Evolutionary conservation across 2,113 vertebrate species (phyloP).

Genomic region (Cromileptes altivelis): DNA sequence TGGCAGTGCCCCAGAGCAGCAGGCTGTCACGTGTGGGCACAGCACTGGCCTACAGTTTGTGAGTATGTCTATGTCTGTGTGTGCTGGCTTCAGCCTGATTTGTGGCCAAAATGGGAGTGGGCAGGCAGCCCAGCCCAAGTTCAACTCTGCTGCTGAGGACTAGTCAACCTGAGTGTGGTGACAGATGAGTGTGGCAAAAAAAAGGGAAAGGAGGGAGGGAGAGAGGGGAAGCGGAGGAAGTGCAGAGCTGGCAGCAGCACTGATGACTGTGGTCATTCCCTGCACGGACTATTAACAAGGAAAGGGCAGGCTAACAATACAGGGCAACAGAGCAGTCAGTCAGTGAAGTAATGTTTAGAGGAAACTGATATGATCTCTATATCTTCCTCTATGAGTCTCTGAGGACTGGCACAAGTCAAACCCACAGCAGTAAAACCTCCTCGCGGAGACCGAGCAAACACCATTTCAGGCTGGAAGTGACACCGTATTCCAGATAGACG

Average conservation of each 20-base stretch:
- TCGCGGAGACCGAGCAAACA: not conserved
- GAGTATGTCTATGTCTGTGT: not conserved
- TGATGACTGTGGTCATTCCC: constrained; percentile 66
- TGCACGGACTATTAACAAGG: constrained; percentile 69
- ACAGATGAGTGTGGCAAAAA: constrained; percentile 41
- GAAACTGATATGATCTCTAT: constrained; percentile 81
- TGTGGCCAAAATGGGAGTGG: constrained; percentile 57
- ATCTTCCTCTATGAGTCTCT: constrained; percentile 78
- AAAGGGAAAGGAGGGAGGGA: not conserved
- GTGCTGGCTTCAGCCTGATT: constrained; percentile 56
- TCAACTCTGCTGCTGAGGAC: constrained; percentile 51
- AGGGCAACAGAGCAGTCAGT: constrained; percentile 53
- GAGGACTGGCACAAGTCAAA: constrained; percentile 52
- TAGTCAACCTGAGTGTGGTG: constrained; percentile 27
- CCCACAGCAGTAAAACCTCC: constrained; percentile 12
- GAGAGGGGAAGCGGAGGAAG: constrained; percentile 61
- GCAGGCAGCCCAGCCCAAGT: constrained; percentile 48
- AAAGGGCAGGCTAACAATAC: constrained; percentile 68
- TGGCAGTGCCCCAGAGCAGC: constrained; percentile 57
- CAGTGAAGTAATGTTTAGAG: constrained; percentile 63
- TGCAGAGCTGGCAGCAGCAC: constrained; percentile 48
- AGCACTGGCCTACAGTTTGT: constrained; percentile 32
- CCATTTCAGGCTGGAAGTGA: not conserved
- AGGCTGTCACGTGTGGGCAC: constrained; percentile 55
- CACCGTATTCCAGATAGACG: not conserved